Conservation (phyloP, 2,113 vertebrate genomes). For the Gulo gulo region DNA sequence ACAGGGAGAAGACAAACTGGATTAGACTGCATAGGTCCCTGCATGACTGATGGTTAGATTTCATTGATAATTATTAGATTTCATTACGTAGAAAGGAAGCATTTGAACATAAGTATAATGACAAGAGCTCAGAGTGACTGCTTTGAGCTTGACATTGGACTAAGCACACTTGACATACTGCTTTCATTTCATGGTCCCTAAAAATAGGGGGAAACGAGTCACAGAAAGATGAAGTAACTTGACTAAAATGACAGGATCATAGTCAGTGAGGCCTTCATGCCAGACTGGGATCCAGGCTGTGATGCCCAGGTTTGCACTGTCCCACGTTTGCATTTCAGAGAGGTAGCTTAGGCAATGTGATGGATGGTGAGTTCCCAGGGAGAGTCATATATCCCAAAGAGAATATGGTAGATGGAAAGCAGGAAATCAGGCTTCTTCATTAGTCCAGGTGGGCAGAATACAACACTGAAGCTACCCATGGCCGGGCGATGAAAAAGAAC, state of each 20-base stretch:
- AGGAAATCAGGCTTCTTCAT: not conserved
- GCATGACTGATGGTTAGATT: not conserved
- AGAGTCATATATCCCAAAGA: too few relatives aligned
- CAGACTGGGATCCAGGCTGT: not conserved
- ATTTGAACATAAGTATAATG: not conserved
- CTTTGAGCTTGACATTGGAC: not conserved
- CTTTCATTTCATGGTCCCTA: not conserved
- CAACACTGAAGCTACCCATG: not conserved
- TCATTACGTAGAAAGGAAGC: not conserved
- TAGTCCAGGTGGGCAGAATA: not conserved
- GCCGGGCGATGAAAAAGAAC: not conserved
- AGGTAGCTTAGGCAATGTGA: not conserved
- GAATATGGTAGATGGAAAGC: not conserved
- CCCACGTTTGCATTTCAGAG: not conserved
- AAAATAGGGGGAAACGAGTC: not conserved
- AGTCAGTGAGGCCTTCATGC: not conserved
- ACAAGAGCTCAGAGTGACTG: not conserved
- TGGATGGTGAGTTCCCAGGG: not conserved
- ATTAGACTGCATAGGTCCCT: not conserved
- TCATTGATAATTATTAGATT: not conserved
- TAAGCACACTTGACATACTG: not conserved
- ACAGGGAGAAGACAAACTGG: not conserved
- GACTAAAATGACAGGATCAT: not conserved
- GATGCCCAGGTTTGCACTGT: not conserved
- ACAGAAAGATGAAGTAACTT: not conserved